Percentiles rank a stretch among this genome's conserved stretches.
These are phyloP conservation scores for Aricia agestis DNA, from an alignment of 1,140 invertebrate species.

Conservation along the genomic window DNA sequence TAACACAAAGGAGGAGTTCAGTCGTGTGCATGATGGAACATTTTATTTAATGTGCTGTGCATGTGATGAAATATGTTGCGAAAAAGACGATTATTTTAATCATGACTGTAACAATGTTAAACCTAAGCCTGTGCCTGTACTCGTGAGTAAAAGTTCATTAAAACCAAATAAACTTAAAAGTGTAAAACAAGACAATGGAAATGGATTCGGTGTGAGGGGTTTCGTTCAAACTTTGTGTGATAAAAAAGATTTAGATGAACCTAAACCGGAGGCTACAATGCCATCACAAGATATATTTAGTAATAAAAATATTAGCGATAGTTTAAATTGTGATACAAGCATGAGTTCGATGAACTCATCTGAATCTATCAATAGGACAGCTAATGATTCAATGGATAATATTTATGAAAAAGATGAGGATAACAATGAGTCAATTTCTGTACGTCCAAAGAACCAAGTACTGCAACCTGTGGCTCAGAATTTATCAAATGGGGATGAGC, in stretches of 20 bases:
- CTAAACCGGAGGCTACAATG: constrained; percentile 45
- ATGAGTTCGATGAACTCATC: constrained; percentile 49
- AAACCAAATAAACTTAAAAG: constrained; percentile 55
- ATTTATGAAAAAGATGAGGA: constrained; percentile 43
- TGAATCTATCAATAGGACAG: constrained; percentile 44
- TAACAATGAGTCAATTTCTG: constrained; percentile 25
- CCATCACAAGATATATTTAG: constrained; percentile 37
- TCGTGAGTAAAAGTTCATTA: constrained; percentile 60
- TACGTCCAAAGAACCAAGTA: constrained; percentile 34
- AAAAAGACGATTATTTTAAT: constrained; percentile 83
- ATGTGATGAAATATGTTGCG: constrained; percentile 84
- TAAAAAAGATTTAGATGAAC: constrained; percentile 46
- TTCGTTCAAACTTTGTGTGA: constrained; percentile 39
- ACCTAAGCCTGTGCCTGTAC: constrained; percentile 66
- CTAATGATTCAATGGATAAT: constrained; percentile 44
- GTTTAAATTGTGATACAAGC: constrained; percentile 49
- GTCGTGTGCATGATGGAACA: constrained; percentile 79
- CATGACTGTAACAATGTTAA: constrained; percentile 80
- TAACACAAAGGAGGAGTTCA: constrained; percentile 80
- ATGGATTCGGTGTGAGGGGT: constrained; percentile 36
- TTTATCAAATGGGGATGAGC: constrained; percentile 59
- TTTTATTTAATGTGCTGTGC: constrained; percentile 87
- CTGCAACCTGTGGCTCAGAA: constrained; percentile 27
- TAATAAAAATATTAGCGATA: constrained; percentile 41
- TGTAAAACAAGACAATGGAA: constrained; percentile 20